Percentiles rank a stretch among this genome's conserved stretches.
Evolutionary conservation across 2,797 vertebrate genomes (phyloP).

Genomic region (Epinephelus coioides): DNA sequence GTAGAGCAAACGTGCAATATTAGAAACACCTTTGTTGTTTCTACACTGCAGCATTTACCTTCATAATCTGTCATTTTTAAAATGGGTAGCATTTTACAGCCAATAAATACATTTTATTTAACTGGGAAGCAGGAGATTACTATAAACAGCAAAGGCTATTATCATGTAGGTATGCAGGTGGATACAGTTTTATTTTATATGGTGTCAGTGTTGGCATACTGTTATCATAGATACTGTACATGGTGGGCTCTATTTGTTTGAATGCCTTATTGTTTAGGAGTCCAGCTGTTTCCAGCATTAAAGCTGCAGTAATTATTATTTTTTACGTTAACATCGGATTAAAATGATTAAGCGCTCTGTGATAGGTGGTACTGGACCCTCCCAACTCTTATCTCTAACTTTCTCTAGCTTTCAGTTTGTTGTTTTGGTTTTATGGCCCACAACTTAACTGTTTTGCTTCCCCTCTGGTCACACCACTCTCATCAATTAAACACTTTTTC

Average conservation of each 20-base stretch:
- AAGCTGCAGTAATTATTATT: background rate
- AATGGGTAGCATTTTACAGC: background rate
- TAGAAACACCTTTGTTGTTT: background rate
- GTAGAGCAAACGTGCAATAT: background rate
- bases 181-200: background rate
- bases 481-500: too few species aligned
- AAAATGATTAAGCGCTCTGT: background rate
- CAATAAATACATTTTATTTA: background rate
- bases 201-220: too few species aligned
- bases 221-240: background rate
- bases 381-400: too few species aligned
- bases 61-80: background rate
- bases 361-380: too few species aligned
- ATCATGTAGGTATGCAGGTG: background rate
- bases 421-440: too few species aligned
- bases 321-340: background rate
- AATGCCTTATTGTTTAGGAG: background rate
- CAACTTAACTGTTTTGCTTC: too few species aligned
- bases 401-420: too few species aligned
- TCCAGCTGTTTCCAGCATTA: background rate
- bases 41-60: background rate
- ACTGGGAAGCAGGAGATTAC: background rate
- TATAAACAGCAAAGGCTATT: background rate
- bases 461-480: too few species aligned
- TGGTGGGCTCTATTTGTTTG: background rate